phyloP scores from a whole-genome alignment of 2,888 invertebrate genomes.

The Coleophora flavipennella region DNA sequence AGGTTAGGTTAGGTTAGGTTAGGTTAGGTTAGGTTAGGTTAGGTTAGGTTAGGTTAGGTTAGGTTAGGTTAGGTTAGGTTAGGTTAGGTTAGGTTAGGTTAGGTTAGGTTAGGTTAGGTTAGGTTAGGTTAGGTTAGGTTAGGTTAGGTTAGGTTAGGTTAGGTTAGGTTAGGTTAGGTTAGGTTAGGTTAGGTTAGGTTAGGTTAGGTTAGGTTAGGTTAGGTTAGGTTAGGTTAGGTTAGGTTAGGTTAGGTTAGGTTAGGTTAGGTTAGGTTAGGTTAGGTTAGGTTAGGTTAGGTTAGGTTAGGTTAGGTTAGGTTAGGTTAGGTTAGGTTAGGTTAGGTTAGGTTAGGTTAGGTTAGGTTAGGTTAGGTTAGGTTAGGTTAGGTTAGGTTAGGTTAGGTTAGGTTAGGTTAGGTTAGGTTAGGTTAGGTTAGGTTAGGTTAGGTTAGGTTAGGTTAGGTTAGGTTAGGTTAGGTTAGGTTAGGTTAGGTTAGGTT shows the following conservation, averaged over 20 bases:
- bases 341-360: constrained; percentile 6
- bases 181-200: constrained; percentile 5
- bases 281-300: constrained; percentile 7
- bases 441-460: constrained; percentile 10
- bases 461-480: constrained; percentile 10
- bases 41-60: constrained; percentile 11
- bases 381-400: constrained; percentile 8
- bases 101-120: constrained; percentile 8
- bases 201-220: constrained; percentile 4
- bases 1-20: constrained; percentile 25
- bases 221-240: constrained; percentile 8
- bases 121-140: constrained; percentile 5
- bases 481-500: constrained; percentile 10
- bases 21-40: constrained; percentile 12
- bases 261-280: constrained; percentile 10
- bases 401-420: constrained; percentile 10
- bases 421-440: constrained; percentile 10
- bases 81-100: constrained; percentile 8
- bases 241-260: constrained; percentile 10
- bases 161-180: constrained; percentile 6
- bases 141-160: constrained; percentile 7
- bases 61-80: constrained; percentile 6
- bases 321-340: constrained; percentile 10
- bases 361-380: constrained; percentile 8
- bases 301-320: constrained; percentile 8